Evolutionary conservation across 2,888 invertebrate genomes (phyloP), one percentile per base, ranked within the genome.

Genomic region (Acanthosepion esculentum): DNA sequence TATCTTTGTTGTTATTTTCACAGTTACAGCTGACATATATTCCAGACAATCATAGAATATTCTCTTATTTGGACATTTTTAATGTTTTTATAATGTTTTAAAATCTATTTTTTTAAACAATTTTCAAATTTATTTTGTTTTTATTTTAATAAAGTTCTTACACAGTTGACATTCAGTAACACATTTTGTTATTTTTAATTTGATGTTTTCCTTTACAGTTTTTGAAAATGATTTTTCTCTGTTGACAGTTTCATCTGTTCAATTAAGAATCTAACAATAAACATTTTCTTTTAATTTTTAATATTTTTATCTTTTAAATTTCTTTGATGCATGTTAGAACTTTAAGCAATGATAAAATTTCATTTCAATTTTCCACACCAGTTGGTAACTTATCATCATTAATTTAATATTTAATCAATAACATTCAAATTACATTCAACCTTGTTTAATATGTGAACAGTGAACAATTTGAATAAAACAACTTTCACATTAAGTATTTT

Each of bases 181-280:
- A 55, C 55, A 59, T 78, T 78, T 78, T 33, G 12, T 78, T 78
- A 3, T 64, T 64, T 78, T 78, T 18, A 15, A n/a, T 18, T 78
- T 78, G n/a, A 15, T n/a, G 29, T 26, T 78, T 78, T 78, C 4
- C 18, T n/a, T n/a, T n/a, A n/a, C 18, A 8, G 29, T 78, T 78
- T 78, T 8, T 78, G 8, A 1, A n/a, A 8, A n/a, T 6, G 3
- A n/a, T 10, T n/a, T 55, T 78, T 78, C n/a, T n/a, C n/a, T n/a
- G 78, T n/a, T 33, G n/a, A 78, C n/a, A 78, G 15, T 12, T 78
- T n/a, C 33, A 59, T 15, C 12, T 33, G 78, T n/a, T 78, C n/a
- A 78, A 78, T 78, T 78, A 78, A 78, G n/a, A 78, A 78, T n/a
- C n/a, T 10, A 78, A 78, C n/a, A n/a, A 78, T 78, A 78, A 78